phyloP scores from a whole-genome alignment of 1,140 invertebrate genomes.

The Solenopsis fugax region DNA sequence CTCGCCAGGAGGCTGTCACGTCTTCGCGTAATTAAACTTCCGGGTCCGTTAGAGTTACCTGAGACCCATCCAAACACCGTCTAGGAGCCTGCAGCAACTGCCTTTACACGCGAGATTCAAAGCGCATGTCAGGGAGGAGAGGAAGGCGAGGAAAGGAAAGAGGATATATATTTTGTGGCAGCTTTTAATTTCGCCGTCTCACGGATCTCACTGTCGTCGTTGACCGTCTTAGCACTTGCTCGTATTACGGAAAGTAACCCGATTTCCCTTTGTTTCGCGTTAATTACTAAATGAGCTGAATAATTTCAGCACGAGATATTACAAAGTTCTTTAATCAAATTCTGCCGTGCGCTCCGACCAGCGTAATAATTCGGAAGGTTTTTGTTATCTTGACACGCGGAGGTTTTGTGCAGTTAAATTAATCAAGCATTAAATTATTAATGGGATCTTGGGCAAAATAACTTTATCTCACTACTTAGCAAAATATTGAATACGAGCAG shows the following conservation, averaged over 20 bases:
- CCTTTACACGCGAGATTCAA: constrained; percentile 50
- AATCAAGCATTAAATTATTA: constrained; percentile 48
- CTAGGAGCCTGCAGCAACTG: constrained; percentile 52
- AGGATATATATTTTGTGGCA: constrained; percentile 33
- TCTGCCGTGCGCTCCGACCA: background rate
- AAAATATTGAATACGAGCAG: background rate
- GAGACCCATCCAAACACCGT: constrained; percentile 60
- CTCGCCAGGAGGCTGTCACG: constrained; percentile 52
- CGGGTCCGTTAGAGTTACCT: constrained; percentile 44
- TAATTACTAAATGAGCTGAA: constrained; percentile 61
- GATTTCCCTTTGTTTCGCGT: constrained; percentile 55
- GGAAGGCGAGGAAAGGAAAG: background rate
- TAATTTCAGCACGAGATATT: constrained; percentile 47
- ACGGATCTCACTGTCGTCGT: background rate
- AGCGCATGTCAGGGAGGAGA: constrained; percentile 34
- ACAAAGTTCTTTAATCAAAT: constrained; percentile 61
- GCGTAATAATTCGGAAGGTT: constrained; percentile 44
- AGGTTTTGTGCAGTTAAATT: constrained; percentile 27
- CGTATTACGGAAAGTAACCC: constrained; percentile 27
- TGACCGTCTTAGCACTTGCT: constrained; percentile 27
- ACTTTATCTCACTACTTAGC: background rate
- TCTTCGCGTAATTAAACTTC: constrained; percentile 73
- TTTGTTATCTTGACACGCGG: constrained; percentile 15
- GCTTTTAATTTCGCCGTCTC: constrained; percentile 57
- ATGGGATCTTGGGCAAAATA: background rate